Evolutionary conservation across 2,888 invertebrate species (phyloP).

Genomic region (Tipula confusa): DNA sequence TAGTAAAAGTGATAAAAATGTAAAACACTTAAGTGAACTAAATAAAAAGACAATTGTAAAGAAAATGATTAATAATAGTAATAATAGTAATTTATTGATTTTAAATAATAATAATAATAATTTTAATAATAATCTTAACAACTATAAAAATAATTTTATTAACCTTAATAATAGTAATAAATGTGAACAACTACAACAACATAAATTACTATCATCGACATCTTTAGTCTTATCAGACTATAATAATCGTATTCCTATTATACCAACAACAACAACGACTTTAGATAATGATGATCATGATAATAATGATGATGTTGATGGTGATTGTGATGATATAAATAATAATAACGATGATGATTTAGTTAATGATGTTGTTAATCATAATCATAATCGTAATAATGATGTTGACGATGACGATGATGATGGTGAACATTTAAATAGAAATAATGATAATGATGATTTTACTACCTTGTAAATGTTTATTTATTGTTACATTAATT

Average conservation of each 20-base stretch:
- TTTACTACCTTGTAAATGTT: slow-evolving; percentile 27
- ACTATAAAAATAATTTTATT: slow-evolving; percentile 26
- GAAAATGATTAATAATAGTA: background rate
- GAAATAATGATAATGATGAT: slow-evolving; percentile 27
- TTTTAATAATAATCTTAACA: slow-evolving; percentile 13
- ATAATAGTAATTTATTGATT: slow-evolving; percentile 28
- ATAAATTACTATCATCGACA: slow-evolving; percentile 8
- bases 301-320: background rate
- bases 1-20: slow-evolving; percentile 25
- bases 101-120: slow-evolving; percentile 28
- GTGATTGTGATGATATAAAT: background rate
- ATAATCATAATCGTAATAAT: background rate
- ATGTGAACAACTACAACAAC: background rate
- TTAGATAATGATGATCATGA: background rate
- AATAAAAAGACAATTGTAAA: slow-evolving; percentile 26
- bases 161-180: slow-evolving; percentile 28
- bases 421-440: slow-evolving; percentile 7
- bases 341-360: background rate
- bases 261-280: too few species aligned
- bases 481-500: slow-evolving; percentile 28
- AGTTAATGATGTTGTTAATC: background rate
- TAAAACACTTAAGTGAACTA: background rate
- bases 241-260: background rate
- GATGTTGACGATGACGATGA: background rate
- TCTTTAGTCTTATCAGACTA: background rate